These are phyloP conservation scores for Galagoides demidoff DNA, from an alignment of 2,797 vertebrate genomes.

Conservation along the genomic window DNA sequence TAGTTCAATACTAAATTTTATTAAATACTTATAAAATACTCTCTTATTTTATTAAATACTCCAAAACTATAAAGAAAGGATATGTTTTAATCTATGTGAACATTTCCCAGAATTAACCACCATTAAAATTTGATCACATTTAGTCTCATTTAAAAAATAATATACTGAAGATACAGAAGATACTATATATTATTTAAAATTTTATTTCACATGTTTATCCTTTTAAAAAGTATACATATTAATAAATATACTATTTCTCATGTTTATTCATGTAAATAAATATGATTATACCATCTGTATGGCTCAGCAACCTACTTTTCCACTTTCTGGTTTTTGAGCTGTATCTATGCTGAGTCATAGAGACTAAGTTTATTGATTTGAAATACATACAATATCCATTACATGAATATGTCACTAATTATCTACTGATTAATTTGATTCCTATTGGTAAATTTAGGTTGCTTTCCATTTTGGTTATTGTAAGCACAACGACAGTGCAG, in stretches of 20 bases:
- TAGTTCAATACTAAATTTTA: too few relatives aligned
- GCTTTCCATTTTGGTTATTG: background rate
- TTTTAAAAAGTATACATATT: background rate
- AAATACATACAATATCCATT: background rate
- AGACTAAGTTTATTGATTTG: background rate
- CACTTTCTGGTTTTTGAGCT: background rate
- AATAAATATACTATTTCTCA: background rate
- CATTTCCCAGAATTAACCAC: background rate
- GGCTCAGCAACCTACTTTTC: background rate
- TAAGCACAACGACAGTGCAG: background rate
- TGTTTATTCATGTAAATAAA: background rate
- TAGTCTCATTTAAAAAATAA: background rate
- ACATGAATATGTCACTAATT: background rate
- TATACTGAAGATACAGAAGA: background rate
- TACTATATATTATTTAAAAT: background rate
- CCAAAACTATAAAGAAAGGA: background rate
- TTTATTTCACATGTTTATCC: background rate
- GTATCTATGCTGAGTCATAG: background rate
- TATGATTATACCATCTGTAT: background rate
- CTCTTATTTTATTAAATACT: background rate
- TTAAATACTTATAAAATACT: too few relatives aligned
- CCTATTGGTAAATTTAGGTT: background rate
- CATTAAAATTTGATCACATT: background rate
- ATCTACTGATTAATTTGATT: background rate
- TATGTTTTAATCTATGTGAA: background rate